Evolutionary conservation across 1,140 invertebrate species (phyloP).

Genomic region (Acromyrmex echinatior): DNA sequence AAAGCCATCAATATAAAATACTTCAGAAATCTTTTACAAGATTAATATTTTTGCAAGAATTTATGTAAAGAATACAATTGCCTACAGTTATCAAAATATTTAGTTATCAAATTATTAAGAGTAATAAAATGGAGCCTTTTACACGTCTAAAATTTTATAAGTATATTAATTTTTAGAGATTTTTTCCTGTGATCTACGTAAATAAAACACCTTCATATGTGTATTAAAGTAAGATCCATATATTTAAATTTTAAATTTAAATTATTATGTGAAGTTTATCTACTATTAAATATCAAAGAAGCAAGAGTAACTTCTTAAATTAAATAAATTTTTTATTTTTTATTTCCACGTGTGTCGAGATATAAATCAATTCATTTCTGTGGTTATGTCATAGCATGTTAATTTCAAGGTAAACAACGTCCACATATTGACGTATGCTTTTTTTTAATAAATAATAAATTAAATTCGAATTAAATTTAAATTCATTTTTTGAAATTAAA

Average conservation of each 20-base stretch:
- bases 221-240: not conserved
- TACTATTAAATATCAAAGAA: no score
- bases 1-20: not conserved
- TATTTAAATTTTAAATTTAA: not conserved
- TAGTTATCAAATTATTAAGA: conserved; percentile 8
- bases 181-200: not conserved
- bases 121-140: not conserved
- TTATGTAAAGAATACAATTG: not conserved
- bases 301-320: no score
- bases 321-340: no score
- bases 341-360: no score
- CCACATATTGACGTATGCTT: no score
- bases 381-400: no score
- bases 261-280: not conserved
- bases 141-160: not conserved
- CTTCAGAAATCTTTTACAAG: not conserved
- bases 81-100: not conserved
- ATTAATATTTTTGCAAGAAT: not conserved
- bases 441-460: no score
- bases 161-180: not conserved
- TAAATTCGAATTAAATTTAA: no score
- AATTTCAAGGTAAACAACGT: no score
- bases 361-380: no score
- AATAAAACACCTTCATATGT: not conserved
- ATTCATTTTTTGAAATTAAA: no score